A percentile compares a stretch with the other conserved stretches of the same genome.
phyloP scores from a whole-genome alignment of 2,113 vertebrate species.

The Chrysochloris asiatica region DNA sequence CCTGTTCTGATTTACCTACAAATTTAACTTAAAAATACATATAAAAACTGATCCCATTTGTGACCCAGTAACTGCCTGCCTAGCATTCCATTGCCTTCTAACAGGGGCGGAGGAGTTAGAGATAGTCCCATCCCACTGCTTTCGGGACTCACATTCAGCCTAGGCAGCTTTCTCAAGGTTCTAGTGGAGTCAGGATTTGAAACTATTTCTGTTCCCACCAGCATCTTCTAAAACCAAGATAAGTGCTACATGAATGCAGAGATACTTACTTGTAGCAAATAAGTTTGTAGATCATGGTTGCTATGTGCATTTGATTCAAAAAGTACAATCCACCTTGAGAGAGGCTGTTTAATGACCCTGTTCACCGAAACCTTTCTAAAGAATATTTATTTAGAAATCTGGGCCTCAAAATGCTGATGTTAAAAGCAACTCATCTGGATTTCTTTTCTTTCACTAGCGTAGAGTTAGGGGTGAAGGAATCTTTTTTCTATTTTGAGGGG shows the following conservation, averaged over 20 bases:
- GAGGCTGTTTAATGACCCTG: background rate
- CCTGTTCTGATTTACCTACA: background rate
- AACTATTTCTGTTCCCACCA: background rate
- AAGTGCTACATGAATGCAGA: background rate
- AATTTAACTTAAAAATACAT: background rate
- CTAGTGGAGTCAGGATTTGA: conserved; percentile 26
- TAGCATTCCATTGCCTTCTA: background rate
- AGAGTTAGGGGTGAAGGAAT: background rate
- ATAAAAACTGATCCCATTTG: background rate
- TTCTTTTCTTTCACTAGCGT: background rate
- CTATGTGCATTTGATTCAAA: background rate
- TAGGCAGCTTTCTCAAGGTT: background rate
- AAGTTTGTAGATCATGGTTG: background rate
- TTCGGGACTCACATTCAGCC: conserved; percentile 13
- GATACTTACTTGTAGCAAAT: background rate
- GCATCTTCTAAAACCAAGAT: conserved; percentile 33
- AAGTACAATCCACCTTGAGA: background rate
- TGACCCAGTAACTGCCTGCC: background rate
- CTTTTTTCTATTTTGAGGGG: background rate
- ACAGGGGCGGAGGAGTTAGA: background rate
- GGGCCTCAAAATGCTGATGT: background rate
- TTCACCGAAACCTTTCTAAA: conserved; percentile 11
- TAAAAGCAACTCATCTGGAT: background rate
- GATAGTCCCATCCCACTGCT: background rate
- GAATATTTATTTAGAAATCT: background rate